Percentiles rank a stretch among this genome's conserved stretches.
Evolutionary conservation across 1,140 invertebrate genomes (phyloP).

Genomic region (Pseudomyrmex pallidus): DNA sequence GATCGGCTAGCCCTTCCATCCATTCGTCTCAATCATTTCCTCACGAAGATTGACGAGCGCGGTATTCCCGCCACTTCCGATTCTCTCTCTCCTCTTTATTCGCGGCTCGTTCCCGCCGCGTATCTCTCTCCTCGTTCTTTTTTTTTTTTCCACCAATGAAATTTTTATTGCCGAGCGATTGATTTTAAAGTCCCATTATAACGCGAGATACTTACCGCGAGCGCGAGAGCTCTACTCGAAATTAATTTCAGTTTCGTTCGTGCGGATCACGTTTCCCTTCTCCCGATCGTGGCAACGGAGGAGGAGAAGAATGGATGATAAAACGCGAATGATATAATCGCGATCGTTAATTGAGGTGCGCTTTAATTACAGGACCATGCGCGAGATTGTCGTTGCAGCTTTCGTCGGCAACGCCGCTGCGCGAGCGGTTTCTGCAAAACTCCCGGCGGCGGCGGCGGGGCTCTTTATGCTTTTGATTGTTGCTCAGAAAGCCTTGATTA

Average conservation of each 20-base stretch:
- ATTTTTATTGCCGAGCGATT: conserved; percentile 37
- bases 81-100: conserved; percentile 32
- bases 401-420: neutral
- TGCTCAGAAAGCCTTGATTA: conserved; percentile 85
- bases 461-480: conserved; percentile 86
- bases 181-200: conserved; percentile 31
- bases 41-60: conserved; percentile 68
- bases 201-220: neutral
- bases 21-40: conserved; percentile 70
- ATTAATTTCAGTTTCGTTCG: conserved; percentile 1
- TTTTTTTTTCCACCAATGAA: neutral
- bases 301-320: neutral
- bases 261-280: neutral
- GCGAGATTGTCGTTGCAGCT: neutral
- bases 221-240: conserved; percentile 4
- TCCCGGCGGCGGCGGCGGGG: conserved; percentile 22
- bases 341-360: conserved; percentile 5
- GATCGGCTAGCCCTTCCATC: conserved; percentile 59
- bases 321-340: neutral
- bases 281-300: neutral
- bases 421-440: neutral
- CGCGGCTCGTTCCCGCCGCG: neutral
- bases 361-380: conserved; percentile 23
- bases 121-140: neutral
- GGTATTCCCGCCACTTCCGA: conserved; percentile 46